Base-by-base conservation (phyloP, 2,888 invertebrate species). In the Malthinus flaveolus region DNA sequence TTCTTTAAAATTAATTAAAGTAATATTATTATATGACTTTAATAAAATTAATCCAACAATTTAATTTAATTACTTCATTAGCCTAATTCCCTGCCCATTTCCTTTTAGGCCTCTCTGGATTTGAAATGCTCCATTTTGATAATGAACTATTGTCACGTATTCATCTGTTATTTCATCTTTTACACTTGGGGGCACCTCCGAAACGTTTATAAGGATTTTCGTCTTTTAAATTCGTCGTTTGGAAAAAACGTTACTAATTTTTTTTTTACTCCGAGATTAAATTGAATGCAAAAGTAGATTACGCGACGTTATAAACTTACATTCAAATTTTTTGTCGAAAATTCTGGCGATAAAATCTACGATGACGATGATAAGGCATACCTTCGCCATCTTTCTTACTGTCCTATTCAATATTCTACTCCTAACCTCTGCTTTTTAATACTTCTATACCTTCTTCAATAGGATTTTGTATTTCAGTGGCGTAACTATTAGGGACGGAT, bases 91-190 rank as follows among this genome's bases (percentile, higher is more conserved):
- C 50, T 45, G 44, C 50, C 53, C 45, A 45, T 39, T 31, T 54
- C 32, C 37, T 33, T 49, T 39, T 54, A 35, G 13, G 12, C 33
- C 33, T 31, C 49, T 13, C 46, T 45, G 32, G 44, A 42, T 44
- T 12, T 39, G 42, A 49, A 23, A 48, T 44, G 53, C 37, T 60
- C 56, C 59, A 60, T 57, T 60, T 63, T 60, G 55, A 60, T 63
- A 63, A 63, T 63, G 60, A 60, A 56, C 59, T 60, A 60, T 60
- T 63, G 63, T 63, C 63, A 63, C 60, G 63, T 60, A 47, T 42
- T 44, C 55, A 23, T 50, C 59, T 37, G 48, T 59, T 48, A 47
- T 56, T 53, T 54, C 54, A 45, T 51, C 39, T 13, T 33, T 15
- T 35, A 44, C 45, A 46, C 54, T 44, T 46, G 51, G 48, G 23